Percentiles rank a stretch among this genome's conserved stretches.
phyloP scores from a whole-genome alignment of 2,797 vertebrate genomes.

The Valencia hispanica region DNA sequence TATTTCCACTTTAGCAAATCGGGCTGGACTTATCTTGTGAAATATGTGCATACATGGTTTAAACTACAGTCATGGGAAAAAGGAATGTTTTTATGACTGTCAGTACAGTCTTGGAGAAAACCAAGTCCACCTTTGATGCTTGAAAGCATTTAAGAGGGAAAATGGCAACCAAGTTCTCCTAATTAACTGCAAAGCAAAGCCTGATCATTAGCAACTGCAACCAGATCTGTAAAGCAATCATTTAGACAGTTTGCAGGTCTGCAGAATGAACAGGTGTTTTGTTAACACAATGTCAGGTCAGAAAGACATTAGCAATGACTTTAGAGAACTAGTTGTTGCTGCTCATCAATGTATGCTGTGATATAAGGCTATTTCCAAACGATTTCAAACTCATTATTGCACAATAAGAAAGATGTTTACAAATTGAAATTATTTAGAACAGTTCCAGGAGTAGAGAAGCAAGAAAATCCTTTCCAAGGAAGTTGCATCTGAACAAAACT shows the following conservation, averaged over 20 bases:
- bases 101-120: neutral
- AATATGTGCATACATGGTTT: slow-evolving; percentile 2
- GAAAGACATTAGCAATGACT: neutral
- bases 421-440: neutral
- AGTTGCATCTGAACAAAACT: neutral
- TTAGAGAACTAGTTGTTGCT: neutral
- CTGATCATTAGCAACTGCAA: neutral
- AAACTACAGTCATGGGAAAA: neutral
- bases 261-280: neutral
- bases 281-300: neutral
- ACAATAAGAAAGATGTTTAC: neutral
- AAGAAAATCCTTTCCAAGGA: neutral
- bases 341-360: neutral
- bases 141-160: neutral
- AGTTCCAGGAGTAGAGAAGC: neutral
- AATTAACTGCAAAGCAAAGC: neutral
- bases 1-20: slow-evolving; percentile 3
- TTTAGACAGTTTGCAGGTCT: neutral
- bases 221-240: neutral
- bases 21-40: neutral
- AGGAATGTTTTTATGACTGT: neutral
- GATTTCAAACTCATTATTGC: no score
- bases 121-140: neutral
- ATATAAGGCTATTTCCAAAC: neutral
- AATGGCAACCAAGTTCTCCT: neutral